Conservation (phyloP, 1,140 invertebrate species). For the Drosophila novamexicana region DNA sequence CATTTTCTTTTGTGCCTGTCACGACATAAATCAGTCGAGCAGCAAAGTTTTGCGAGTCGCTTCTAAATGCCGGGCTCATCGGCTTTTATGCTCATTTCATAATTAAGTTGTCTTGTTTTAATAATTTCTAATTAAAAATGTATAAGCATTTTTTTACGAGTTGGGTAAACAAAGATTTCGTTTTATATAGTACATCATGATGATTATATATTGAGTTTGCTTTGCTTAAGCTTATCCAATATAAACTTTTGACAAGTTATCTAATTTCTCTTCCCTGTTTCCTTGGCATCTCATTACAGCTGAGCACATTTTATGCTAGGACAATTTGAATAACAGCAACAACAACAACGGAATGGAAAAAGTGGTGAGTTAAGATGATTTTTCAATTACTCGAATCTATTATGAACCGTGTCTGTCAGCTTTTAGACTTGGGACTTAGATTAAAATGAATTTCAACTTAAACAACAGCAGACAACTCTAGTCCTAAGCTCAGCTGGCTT, state of each 20-base stretch:
- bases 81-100: constrained; percentile 66
- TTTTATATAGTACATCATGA: constrained; percentile 10
- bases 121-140: constrained; percentile 75
- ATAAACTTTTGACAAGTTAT: constrained; percentile 65
- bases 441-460: too few species aligned
- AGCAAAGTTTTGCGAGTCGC: background rate
- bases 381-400: too few species aligned
- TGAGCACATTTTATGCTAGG: constrained; percentile 13
- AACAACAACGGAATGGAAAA: constrained; percentile 73
- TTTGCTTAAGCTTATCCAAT: constrained; percentile 26
- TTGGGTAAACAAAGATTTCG: constrained; percentile 6
- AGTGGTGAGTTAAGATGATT: constrained; percentile 61
- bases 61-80: constrained; percentile 29
- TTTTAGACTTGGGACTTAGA: too few species aligned
- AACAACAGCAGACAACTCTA: too few species aligned
- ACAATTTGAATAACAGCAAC: constrained; percentile 7
- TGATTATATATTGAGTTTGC: constrained; percentile 35
- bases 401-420: too few species aligned
- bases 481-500: too few species aligned
- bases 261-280: constrained; percentile 32
- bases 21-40: constrained; percentile 45
- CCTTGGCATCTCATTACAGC: constrained; percentile 66
- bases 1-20: constrained; percentile 38
- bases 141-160: constrained; percentile 52
- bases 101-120: constrained; percentile 73